Conservation (phyloP, 2,113 vertebrate genomes). For the Isichthys henryi region DNA sequence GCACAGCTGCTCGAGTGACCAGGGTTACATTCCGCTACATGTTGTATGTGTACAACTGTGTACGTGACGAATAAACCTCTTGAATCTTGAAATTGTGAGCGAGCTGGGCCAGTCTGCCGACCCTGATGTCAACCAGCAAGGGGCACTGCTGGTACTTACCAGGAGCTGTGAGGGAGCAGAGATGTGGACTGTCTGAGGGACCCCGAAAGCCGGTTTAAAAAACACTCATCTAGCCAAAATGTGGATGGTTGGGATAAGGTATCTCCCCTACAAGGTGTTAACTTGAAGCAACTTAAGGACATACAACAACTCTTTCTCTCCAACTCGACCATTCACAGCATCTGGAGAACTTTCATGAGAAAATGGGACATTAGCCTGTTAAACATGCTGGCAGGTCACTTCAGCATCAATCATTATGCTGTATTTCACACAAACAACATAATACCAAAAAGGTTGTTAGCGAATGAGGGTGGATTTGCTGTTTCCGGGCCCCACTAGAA, state of each 20-base stretch:
- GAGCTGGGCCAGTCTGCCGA: not conserved
- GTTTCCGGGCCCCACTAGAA: not conserved
- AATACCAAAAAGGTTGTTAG: not conserved
- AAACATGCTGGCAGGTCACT: not conserved
- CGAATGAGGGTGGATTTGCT: not conserved
- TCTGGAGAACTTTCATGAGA: not conserved
- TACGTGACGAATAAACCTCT: too few species aligned
- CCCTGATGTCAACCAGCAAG: not conserved
- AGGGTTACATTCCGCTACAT: too few species aligned
- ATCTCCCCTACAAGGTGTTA: not conserved
- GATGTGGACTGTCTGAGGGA: not conserved
- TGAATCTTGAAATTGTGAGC: not conserved
- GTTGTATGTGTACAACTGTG: too few species aligned
- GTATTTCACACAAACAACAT: not conserved
- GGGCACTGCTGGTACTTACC: not conserved
- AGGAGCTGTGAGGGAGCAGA: not conserved
- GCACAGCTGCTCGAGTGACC: too few species aligned
- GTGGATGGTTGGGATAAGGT: not conserved
- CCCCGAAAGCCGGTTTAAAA: not conserved
- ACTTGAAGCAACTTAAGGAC: not conserved
- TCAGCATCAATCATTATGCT: not conserved
- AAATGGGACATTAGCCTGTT: not conserved
- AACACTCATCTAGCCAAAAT: not conserved
- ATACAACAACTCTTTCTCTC: not conserved
- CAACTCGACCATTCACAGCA: not conserved